Evolutionary conservation across 2,113 vertebrate species (phyloP), one percentile per base, ranked within the genome.

Genomic region (Xiphorhynchus elegans): DNA sequence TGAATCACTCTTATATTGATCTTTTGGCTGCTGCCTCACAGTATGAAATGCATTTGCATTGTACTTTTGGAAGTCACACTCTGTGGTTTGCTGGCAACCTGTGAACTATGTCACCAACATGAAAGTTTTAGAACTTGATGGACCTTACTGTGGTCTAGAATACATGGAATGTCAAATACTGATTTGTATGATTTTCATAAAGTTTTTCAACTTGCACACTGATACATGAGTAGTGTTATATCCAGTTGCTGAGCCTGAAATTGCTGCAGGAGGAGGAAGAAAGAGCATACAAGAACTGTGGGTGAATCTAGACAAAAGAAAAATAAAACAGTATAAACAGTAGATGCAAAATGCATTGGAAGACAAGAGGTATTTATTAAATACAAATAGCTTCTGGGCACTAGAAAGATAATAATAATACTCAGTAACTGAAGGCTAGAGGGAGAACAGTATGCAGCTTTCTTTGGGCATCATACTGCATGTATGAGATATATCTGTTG

Each of bases 281-380:
- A 78, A 64, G 37, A 83, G 10, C 20, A 52, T 47, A 40, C 24
- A 73, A 37, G n/a, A 67, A 59, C 29, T 66, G 37, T 35, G 24
- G 31, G 16, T 73, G 37, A 68, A 9, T 76, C 69, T 67, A 42
- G 69, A 60, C 18, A 62, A 33, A 11, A 23, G 33, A 50, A 84
- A 93, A 94, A 89, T 66, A 85, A 94, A 46, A 49, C 47, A 72
- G 37, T 73, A 62, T 87, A 47, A 95, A 76, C 49, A 93, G 40
- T 49, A 91, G 62, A 84, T 93, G 46, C 66, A 83, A 84, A 82
- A 91, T 83, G 59, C 21, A 59, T 63, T 90, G 74, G 89, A 94
- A 96, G 84, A 94, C 77, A 79, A 87, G 40, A 92, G 33, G 21
- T 90, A 84, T 95, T 95, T 96, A 95, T 95, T 95, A 64, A 80